Evolutionary conservation across 2,888 invertebrate species (phyloP).

Genomic region (Listrodromus nycthemerus): DNA sequence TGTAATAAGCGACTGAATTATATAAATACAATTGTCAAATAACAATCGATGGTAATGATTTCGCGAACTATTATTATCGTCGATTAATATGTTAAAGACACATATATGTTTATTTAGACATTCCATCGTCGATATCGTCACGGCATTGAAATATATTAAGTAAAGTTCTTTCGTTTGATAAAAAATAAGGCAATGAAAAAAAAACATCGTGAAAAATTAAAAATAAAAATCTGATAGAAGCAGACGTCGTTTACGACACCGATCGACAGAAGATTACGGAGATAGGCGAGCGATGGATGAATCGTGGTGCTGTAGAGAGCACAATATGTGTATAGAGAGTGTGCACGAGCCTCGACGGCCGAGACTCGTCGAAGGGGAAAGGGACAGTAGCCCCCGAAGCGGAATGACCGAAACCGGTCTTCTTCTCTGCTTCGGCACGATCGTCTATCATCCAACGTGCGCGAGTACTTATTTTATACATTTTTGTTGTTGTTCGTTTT

Average conservation of each 20-base stretch:
- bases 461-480: slow-evolving; percentile 24
- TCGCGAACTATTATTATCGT: neutral
- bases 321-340: slow-evolving; percentile 14
- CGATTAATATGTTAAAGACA: neutral
- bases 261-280: slow-evolving; percentile 36
- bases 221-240: slow-evolving; percentile 22
- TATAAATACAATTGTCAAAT: no score
- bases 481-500: neutral
- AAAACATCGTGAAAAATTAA: neutral
- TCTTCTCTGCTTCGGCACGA: slow-evolving; percentile 47
- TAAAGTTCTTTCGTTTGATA: neutral
- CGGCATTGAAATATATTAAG: slow-evolving; percentile 32
- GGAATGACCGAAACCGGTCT: slow-evolving; percentile 59
- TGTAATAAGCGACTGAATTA: no score
- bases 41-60: no score
- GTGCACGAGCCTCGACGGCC: slow-evolving; percentile 23
- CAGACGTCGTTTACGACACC: slow-evolving; percentile 45
- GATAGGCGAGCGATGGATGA: slow-evolving; percentile 38
- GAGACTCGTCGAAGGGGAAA: slow-evolving; percentile 16
- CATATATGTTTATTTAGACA: neutral
- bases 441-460: slow-evolving; percentile 55
- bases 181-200: neutral
- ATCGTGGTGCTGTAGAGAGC: neutral
- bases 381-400: slow-evolving; percentile 44
- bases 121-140: slow-evolving; percentile 13